Evolutionary conservation across 2,797 vertebrate genomes (phyloP), one percentile per base, ranked within the genome.

Genomic region (Naso thynnoides): DNA sequence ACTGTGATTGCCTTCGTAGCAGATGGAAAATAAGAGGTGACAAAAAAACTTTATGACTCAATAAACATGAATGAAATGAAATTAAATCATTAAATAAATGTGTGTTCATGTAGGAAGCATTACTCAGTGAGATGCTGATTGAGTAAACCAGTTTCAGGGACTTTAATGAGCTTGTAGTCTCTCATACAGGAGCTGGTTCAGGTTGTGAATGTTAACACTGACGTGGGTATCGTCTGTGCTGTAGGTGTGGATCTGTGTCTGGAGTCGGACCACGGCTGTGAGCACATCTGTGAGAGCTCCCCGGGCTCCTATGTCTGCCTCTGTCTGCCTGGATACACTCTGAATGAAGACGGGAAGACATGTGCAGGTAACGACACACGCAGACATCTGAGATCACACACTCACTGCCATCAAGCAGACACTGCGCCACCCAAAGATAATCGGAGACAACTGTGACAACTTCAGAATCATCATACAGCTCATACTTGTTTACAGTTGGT

Each of bases 241-340:
- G 39, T 70, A 98, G 98, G 95, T 47, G 84, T 93, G 74, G 95
- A 98, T 76, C 87, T 94, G 84, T 99, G 98, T 47, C 3, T 95
- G 80, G 95, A 95, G 73, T 89, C 87, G 15, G 91, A 93, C 10
- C 97, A 98, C 0, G 95, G 96, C 84, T 99, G 98, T 78, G 95
- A 98, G 80, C 97, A 99, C 72, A 93, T 93, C 81, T 99, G 97
- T 41, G 70, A 98, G 85, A 98, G 93, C 42, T 91, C 92, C 8
- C 94, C 93, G 0, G 93, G 94, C 58, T 96, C 96, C 6, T 98
- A 93, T 92, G 94, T 94, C 76, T 99, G 97, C 9, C 89, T 95
- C 48, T 99, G 98, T 86, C 94, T 96, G 82, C 93, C 93, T 0
- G 96, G 96, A 50, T 96, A 96, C 93, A 94, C 86, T 2, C 95